Conservation (phyloP, 2,888 invertebrate genomes). For the Drosophila longiperda region DNA sequence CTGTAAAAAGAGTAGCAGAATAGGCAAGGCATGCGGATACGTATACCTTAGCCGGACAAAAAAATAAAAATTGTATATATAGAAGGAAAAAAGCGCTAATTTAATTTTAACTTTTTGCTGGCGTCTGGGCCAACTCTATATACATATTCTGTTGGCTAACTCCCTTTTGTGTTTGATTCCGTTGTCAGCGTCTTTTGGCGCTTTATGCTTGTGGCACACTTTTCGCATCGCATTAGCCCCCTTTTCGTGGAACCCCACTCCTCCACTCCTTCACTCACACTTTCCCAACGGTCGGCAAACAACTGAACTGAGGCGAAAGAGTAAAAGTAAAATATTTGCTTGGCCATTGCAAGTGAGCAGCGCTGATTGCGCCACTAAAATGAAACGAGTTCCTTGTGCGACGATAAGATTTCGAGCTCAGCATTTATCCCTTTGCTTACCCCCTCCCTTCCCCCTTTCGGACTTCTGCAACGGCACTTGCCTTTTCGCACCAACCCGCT, state of each 20-base stretch:
- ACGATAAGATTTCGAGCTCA: slow-evolving; percentile 66
- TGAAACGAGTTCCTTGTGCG: slow-evolving; percentile 69
- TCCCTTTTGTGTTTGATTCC: slow-evolving; percentile 66
- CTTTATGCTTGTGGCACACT: slow-evolving; percentile 71
- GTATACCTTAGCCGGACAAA: slow-evolving; percentile 42
- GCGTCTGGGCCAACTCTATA: slow-evolving; percentile 25
- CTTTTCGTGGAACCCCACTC: too few species aligned
- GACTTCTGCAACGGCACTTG: too few species aligned
- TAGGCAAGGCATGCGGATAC: slow-evolving; percentile 16
- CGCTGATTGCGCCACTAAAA: slow-evolving; percentile 79
- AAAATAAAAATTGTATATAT: slow-evolving; percentile 2
- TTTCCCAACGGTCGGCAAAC: neutral
- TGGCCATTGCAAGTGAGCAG: slow-evolving; percentile 77
- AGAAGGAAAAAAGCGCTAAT: slow-evolving; percentile 59
- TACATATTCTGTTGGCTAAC: slow-evolving; percentile 27
- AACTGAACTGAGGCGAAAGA: slow-evolving; percentile 56
- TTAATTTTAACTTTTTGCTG: slow-evolving; percentile 77
- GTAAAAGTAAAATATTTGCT: slow-evolving; percentile 78
- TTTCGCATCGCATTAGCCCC: slow-evolving; percentile 67
- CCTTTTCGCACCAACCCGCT: neutral
- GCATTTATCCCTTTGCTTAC: neutral
- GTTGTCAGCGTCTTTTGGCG: slow-evolving; percentile 70
- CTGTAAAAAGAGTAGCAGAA: neutral
- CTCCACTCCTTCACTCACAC: neutral
- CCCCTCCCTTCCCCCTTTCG: neutral